Evolutionary conservation across 2,888 invertebrate genomes (phyloP), one percentile per base, ranked within the genome.

Genomic region (Cabera pusaria): DNA sequence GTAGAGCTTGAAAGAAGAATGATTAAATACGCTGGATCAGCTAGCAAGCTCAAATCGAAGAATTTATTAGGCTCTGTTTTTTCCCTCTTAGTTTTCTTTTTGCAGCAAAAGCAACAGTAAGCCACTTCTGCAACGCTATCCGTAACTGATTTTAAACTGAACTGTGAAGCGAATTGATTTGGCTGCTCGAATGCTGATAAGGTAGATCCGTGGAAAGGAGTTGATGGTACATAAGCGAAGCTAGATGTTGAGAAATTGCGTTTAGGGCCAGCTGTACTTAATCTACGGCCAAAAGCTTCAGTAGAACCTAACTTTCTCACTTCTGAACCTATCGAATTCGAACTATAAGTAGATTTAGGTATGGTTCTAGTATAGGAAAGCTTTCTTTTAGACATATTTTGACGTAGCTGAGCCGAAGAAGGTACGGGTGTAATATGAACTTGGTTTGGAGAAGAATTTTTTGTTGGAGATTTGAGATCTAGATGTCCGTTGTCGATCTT

Each of bases 121-220:
- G 72, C 80, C 0, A 84, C 80, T 4, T 89, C 90, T 0, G 87
- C 77, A 5, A 92, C 91, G 2, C 91, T 90, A 8, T 90, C 93
- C 0, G 91, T 86, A 0, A 92, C 83, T 0, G 94, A 93, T 55
- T 92, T 93, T 0, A 95, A 65, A 0, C 95, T 95, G 44, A 95
- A 91, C 27, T 95, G 95, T 0, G 95, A 95, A 0, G 95, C 94
- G 67, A 95, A 94, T 45, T 93, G 94, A 62, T 93, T 93, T 0
- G 94, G 94, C 29, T 93, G 92, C 18, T 95, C 93, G 50, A 96
- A 91, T 0, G 91, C 92, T 0, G 95, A 95, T 0, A 96, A 61
- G 0, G 96, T 95, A 17, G 96, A 96, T 0, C 96, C 96, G 59
- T 96, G 96, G 72, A 95, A 96, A 0, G 95, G 94, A 0, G 96